A percentile compares a stretch with the other conserved stretches of the same genome.
phyloP scores from a whole-genome alignment of 2,113 vertebrate genomes.

The Cyprinus carpio region DNA sequence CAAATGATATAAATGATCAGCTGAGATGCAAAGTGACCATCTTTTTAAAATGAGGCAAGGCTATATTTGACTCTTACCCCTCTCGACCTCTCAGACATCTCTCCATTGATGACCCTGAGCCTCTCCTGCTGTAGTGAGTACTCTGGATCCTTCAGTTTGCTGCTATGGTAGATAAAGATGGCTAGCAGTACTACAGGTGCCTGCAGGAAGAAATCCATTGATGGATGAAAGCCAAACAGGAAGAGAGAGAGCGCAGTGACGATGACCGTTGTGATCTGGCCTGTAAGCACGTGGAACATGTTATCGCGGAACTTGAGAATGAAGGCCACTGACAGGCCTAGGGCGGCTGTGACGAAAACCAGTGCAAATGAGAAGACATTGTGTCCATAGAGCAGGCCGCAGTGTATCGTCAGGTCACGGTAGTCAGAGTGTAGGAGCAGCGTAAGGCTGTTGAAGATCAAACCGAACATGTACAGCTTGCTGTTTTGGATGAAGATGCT shows the following conservation, averaged over 20 bases:
- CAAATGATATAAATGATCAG: not conserved
- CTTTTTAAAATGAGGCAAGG: not conserved
- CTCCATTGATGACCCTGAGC: slow-evolving; percentile 81
- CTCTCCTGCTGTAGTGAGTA: slow-evolving; percentile 79
- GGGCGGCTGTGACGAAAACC: slow-evolving; percentile 89
- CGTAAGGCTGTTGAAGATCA: slow-evolving; percentile 89
- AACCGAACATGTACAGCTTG: slow-evolving; percentile 89
- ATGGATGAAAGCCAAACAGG: slow-evolving; percentile 91
- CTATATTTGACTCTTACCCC: slow-evolving; percentile 80
- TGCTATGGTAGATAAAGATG: slow-evolving; percentile 94
- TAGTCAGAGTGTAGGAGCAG: slow-evolving; percentile 78
- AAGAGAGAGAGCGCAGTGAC: slow-evolving; percentile 87
- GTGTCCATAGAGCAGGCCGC: slow-evolving; percentile 92
- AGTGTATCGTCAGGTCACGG: slow-evolving; percentile 79
- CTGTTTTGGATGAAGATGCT: slow-evolving; percentile 97
- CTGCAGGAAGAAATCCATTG: slow-evolving; percentile 92
- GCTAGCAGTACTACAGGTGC: slow-evolving; percentile 90
- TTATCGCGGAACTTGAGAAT: slow-evolving; percentile 98
- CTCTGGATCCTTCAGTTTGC: slow-evolving; percentile 75
- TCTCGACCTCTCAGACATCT: slow-evolving; percentile 85
- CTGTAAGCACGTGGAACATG: slow-evolving; percentile 97
- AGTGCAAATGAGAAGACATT: slow-evolving; percentile 86
- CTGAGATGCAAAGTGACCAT: not conserved
- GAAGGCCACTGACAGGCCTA: slow-evolving; percentile 94
- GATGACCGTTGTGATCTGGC: slow-evolving; percentile 92